These are phyloP conservation scores for Apodemus speciosus DNA, from an alignment of 2,113 vertebrate genomes.

Conservation along the genomic window DNA sequence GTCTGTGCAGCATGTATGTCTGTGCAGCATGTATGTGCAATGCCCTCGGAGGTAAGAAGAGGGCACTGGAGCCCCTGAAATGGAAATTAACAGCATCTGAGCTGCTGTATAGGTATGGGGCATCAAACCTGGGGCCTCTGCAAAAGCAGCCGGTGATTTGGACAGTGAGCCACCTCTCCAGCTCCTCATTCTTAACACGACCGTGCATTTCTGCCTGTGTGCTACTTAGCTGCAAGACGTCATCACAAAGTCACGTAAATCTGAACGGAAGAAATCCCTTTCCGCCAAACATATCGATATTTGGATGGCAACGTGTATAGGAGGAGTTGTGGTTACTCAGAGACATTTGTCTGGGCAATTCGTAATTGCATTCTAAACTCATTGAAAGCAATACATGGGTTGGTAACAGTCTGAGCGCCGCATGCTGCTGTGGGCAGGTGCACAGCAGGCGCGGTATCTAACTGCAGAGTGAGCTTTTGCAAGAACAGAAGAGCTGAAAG, in stretches of 20 bases:
- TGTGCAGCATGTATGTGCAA: no score
- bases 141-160: not conserved
- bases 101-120: not conserved
- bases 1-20: no score
- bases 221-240: not conserved
- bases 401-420: not conserved
- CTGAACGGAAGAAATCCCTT: not conserved
- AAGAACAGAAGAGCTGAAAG: not conserved
- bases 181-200: not conserved
- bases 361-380: not conserved
- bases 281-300: not conserved
- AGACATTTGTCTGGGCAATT: not conserved
- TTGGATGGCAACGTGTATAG: not conserved
- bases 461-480: not conserved
- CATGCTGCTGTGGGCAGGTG: constrained; percentile 15
- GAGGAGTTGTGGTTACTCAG: not conserved
- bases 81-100: not conserved
- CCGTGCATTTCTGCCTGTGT: not conserved
- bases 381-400: not conserved
- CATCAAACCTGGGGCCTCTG: not conserved
- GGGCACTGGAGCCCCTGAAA: not conserved
- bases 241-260: not conserved
- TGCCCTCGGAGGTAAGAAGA: not conserved
- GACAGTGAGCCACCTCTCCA: not conserved
- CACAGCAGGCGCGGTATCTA: not conserved